Evolutionary conservation across 2,797 vertebrate genomes (phyloP).

Genomic region (Catamblyrhynchus diadema): DNA sequence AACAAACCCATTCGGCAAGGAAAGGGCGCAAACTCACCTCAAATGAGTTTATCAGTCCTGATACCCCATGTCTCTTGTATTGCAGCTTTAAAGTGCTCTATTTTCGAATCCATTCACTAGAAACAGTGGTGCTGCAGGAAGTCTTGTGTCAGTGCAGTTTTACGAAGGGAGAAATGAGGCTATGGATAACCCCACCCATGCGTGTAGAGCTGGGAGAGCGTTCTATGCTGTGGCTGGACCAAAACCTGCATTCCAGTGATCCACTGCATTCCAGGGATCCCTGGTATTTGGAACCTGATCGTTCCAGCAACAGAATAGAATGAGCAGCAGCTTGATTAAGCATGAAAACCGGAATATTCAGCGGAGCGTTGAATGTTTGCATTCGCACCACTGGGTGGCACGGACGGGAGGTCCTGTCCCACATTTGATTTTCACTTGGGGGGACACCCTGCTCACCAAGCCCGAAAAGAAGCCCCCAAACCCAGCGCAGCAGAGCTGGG

Average conservation of each 20-base stretch:
- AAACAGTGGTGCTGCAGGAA: slow-evolving; percentile 67
- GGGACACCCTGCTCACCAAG: not conserved
- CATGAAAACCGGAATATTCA: not conserved
- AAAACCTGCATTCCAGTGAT: not conserved
- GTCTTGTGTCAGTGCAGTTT: slow-evolving; percentile 23
- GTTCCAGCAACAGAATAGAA: slow-evolving; percentile 69
- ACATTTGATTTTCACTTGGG: not conserved
- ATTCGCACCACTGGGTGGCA: not conserved
- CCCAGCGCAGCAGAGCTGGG: rapidly evolving
- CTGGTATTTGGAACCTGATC: slow-evolving; percentile 38
- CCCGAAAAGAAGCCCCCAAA: not conserved
- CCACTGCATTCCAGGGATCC: not conserved
- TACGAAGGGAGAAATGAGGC: not conserved
- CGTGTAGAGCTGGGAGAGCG: not conserved
- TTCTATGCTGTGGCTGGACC: slow-evolving; percentile 70
- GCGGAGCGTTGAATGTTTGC: slow-evolving; percentile 48
- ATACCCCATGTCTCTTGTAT: slow-evolving; percentile 64
- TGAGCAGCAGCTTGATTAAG: slow-evolving; percentile 12
- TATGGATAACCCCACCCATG: not conserved
- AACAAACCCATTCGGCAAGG: not conserved
- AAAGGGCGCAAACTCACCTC: not conserved
- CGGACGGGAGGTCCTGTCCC: not conserved
- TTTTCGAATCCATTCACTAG: slow-evolving; percentile 63
- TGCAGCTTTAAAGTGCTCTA: slow-evolving; percentile 78
- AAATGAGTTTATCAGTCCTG: not conserved